Percentiles rank a stretch among this genome's conserved stretches.
Conservation (phyloP, 2,113 vertebrate species). For the Oplegnathus fasciatus region DNA sequence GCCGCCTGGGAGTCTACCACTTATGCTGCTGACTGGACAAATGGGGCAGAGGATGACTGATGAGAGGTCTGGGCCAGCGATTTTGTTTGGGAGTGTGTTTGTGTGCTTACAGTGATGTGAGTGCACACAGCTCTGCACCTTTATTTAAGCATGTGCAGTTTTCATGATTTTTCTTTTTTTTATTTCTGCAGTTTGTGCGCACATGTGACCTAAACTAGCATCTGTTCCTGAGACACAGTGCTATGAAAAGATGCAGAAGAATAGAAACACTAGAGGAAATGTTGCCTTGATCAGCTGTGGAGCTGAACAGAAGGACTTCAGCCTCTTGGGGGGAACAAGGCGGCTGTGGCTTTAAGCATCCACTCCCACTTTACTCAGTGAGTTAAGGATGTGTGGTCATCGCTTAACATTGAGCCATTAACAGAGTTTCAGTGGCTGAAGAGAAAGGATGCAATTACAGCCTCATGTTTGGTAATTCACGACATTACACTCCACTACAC, state of each 20-base stretch:
- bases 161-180: neutral
- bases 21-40: conserved; percentile 59
- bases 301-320: conserved; percentile 28
- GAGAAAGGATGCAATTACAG: conserved; percentile 53
- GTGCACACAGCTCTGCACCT: neutral
- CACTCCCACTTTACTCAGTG: conserved; percentile 25
- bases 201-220: neutral
- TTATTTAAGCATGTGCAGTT: neutral
- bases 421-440: conserved; percentile 34
- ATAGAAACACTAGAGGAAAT: neutral
- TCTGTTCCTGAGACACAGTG: neutral
- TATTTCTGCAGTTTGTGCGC: neutral
- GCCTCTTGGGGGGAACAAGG: conserved; percentile 19
- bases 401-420: conserved; percentile 59
- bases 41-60: conserved; percentile 59
- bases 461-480: conserved; percentile 37
- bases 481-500: neutral
- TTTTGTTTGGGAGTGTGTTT: conserved; percentile 17
- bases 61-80: conserved; percentile 47
- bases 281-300: neutral
- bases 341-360: conserved; percentile 49
- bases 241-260: neutral
- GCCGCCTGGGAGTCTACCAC: conserved; percentile 62
- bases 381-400: conserved; percentile 59
- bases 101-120: conserved; percentile 20